These are phyloP conservation scores for Bolborhynchus lineola DNA, from an alignment of 2,113 vertebrate genomes.

Conservation along the genomic window DNA sequence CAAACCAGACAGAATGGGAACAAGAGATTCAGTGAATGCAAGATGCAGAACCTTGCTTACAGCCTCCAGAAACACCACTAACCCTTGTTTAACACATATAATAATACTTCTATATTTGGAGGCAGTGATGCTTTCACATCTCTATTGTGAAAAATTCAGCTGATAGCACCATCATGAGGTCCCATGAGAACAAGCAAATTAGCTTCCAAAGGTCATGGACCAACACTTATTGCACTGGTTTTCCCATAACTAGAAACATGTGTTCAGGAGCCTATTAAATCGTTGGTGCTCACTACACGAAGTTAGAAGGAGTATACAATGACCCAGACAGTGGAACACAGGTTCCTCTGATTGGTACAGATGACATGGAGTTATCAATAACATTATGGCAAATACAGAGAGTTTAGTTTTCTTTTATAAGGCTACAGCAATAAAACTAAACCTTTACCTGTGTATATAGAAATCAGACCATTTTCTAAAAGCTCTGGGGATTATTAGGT, in stretches of 20 bases:
- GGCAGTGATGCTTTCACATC: background rate
- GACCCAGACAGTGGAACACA: background rate
- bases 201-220: background rate
- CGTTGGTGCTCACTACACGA: background rate
- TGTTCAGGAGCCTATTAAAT: background rate
- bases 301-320: rapidly evolving
- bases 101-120: background rate
- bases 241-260: background rate
- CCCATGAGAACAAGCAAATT: background rate
- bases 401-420: background rate
- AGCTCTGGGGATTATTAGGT: background rate
- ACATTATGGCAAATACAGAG: background rate
- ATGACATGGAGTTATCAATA: background rate
- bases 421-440: background rate
- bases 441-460: background rate
- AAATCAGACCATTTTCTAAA: background rate
- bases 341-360: background rate
- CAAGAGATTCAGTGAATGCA: background rate
- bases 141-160: background rate
- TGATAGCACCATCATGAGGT: background rate
- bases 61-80: background rate
- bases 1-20: background rate
- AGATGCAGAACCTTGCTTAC: background rate
- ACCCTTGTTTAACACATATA: background rate
- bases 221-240: background rate